Base-by-base conservation (phyloP, 2,797 vertebrate genomes). In the Kryptopterus vitreolus region DNA sequence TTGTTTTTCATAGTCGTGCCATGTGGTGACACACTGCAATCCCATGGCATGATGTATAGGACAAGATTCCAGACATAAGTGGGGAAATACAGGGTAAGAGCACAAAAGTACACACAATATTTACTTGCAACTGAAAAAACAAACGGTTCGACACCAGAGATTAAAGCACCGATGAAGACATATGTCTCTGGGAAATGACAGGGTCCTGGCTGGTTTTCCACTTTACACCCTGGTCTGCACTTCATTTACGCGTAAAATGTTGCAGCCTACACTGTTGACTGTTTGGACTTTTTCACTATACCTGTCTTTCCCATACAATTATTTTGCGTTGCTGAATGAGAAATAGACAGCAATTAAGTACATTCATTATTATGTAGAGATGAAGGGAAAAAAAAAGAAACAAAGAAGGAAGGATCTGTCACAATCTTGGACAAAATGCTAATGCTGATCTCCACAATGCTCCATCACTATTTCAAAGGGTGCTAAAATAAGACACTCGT, bases 181-280 rank as follows among this genome's bases (percentile, higher is more conserved):
- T 78, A 66, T 85, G 72, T 83, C 79, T 81, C 63, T 61, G 53
- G 68, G 65, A 80, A 78, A 66, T 83, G 85, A 88, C 86, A 85
- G 83, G 77, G 73, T 85, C 80, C 88, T 89, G 87, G 89, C 88
- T 82, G 3, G 12, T 29, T 48, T 18, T 12, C 31, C 65, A 84
- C 77, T 79, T 82, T 83, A 90, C 80, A 89, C 83, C 76, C 83
- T 84, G 87, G 83, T 88, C 88, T 89, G 82, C 75, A 85, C 78
- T 80, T 89, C 33, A 88, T 77, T 82, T 52, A 68, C 1, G 18
- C 78, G 80, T 78, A 81, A 89, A 84, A 83, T n/a, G 26, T 81
- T 53, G 74, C 68, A 88, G 72, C 76, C 62, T 87, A 89, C 86
- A 87, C 84, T 85, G 82, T 89, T 90, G 88, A 70, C 87, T 83